A percentile compares a stretch with the other conserved stretches of the same genome.
phyloP scores from a whole-genome alignment of 2,113 vertebrate genomes.

The Sarotherodon lohbergeri region DNA sequence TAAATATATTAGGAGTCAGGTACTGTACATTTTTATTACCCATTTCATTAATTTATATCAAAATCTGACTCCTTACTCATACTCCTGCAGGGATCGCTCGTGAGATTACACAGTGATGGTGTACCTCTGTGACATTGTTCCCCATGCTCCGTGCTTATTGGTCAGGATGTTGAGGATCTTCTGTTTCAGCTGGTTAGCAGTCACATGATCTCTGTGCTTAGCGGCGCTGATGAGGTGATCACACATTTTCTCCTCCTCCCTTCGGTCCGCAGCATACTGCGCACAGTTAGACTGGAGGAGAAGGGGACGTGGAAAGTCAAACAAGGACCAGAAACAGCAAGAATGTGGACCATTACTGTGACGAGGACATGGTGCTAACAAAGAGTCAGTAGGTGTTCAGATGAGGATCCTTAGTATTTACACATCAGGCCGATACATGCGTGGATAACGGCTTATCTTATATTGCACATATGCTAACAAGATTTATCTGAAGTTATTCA shows the following conservation, averaged over 20 bases:
- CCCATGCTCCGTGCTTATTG: conserved; percentile 98
- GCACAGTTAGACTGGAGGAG: conserved; percentile 87
- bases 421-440: not conserved
- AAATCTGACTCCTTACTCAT: not conserved
- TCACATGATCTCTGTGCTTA: conserved; percentile 96
- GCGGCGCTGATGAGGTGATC: conserved; percentile 98
- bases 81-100: not conserved
- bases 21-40: not conserved
- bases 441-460: not conserved
- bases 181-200: conserved; percentile 96
- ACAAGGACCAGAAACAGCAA: not conserved
- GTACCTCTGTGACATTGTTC: conserved; percentile 91
- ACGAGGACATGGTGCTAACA: not conserved
- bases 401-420: not conserved
- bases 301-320: not conserved
- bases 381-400: not conserved
- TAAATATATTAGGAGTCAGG: not conserved
- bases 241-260: conserved; percentile 99
- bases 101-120: not conserved
- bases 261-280: conserved; percentile 92
- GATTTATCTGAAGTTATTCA: not conserved
- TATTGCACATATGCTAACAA: not conserved
- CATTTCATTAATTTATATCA: not conserved
- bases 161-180: conserved; percentile 99
- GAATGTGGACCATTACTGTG: not conserved